Evolutionary conservation across 2,113 vertebrate genomes (phyloP).

Genomic region (Saccopteryx bilineata): DNA sequence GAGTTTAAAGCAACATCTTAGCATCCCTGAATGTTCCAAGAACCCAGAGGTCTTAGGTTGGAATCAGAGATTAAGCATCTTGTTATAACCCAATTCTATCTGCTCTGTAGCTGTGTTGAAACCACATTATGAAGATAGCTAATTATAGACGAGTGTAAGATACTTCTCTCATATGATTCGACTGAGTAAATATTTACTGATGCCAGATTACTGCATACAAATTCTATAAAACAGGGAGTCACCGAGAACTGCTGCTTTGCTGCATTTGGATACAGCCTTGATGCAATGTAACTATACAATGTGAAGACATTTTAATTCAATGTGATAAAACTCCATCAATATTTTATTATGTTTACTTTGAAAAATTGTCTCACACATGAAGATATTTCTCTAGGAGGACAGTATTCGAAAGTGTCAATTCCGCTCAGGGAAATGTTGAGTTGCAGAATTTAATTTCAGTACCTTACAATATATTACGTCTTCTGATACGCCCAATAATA

Average conservation of each 20-base stretch:
- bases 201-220: conserved; percentile 44
- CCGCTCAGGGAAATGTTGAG: neutral
- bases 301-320: conserved; percentile 54
- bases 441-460: neutral
- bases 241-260: neutral
- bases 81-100: neutral
- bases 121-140: conserved; percentile 2
- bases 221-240: neutral
- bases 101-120: neutral
- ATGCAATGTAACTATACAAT: neutral
- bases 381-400: neutral
- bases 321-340: conserved; percentile 60
- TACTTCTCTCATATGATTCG: conserved; percentile 41
- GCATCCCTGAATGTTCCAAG: neutral
- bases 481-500: neutral
- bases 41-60: neutral
- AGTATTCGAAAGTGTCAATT: neutral
- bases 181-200: conserved; percentile 63
- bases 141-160: conserved; percentile 37
- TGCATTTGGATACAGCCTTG: neutral
- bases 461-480: neutral
- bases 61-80: neutral
- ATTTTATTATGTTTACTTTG: conserved; percentile 63
- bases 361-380: conserved; percentile 53
- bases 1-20: neutral